These are phyloP conservation scores for Tetrao urogallus DNA, from an alignment of 2,113 vertebrate species.

Conservation along the genomic window DNA sequence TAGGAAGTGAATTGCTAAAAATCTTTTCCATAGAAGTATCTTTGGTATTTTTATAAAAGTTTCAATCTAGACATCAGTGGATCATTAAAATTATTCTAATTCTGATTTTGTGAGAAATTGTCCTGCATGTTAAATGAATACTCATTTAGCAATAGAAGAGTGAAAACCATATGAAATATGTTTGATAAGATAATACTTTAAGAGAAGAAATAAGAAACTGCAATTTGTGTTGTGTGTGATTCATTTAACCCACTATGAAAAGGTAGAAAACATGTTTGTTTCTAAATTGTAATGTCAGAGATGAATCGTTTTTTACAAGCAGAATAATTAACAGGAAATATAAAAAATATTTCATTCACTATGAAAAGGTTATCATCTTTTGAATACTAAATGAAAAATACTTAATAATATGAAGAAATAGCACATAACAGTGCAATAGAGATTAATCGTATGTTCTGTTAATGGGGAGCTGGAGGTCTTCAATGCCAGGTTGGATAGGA, in stretches of 20 bases:
- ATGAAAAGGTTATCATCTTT: not conserved
- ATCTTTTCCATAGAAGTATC: not conserved
- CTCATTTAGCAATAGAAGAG: not conserved
- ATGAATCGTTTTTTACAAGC: not conserved
- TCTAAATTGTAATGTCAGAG: not conserved
- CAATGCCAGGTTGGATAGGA: no score
- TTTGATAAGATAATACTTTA: not conserved
- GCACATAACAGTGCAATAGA: not conserved
- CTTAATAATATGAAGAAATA: not conserved
- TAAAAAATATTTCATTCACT: not conserved
- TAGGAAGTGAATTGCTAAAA: not conserved
- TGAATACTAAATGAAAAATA: not conserved
- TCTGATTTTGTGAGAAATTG: slow-evolving; percentile 5
- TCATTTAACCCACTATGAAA: not conserved
- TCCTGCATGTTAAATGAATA: not conserved
- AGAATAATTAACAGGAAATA: not conserved
- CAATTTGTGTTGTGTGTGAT: not conserved
- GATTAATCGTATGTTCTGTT: not conserved
- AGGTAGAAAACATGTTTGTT: not conserved
- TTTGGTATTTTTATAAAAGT: not conserved
- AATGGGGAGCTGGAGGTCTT: not conserved
- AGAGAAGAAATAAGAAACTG: not conserved
- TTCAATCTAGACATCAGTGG: not conserved
- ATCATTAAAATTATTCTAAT: slow-evolving; percentile 30
- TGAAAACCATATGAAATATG: not conserved